Conservation (phyloP, 2,888 invertebrate genomes). For the Galerucella calmariensis region DNA sequence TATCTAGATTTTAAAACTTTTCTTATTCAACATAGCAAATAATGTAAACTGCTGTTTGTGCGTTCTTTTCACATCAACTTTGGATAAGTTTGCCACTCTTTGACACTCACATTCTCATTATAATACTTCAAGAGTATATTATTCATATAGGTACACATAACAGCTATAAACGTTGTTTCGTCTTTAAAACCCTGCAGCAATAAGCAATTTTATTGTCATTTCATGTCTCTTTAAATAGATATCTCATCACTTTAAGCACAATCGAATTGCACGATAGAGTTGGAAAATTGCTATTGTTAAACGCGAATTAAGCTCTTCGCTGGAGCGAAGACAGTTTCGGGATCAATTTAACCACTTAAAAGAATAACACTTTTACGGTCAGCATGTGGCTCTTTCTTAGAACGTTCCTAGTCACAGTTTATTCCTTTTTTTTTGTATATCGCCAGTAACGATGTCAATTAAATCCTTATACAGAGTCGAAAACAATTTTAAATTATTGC, state of each 20-base stretch:
- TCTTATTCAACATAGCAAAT: too few species aligned
- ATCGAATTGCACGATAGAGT: slow-evolving; percentile 23
- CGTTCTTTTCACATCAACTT: too few species aligned
- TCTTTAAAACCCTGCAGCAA: neutral
- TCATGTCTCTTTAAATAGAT: slow-evolving; percentile 1
- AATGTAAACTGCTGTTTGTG: too few species aligned
- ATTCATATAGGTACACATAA: too few species aligned
- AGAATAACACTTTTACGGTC: slow-evolving; percentile 36
- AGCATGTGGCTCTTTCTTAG: slow-evolving; percentile 17
- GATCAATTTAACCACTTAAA: slow-evolving; percentile 38
- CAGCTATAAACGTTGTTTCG: neutral
- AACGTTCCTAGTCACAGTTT: neutral
- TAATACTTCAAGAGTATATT: too few species aligned
- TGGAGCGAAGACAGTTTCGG: slow-evolving; percentile 14
- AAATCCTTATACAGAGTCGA: too few species aligned
- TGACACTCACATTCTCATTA: too few species aligned
- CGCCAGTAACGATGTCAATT: neutral
- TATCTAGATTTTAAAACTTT: too few species aligned
- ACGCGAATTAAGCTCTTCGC: slow-evolving; percentile 13
- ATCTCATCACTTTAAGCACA: slow-evolving; percentile 12
- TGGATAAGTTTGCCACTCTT: too few species aligned
- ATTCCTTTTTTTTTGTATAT: neutral
- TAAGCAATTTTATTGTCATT: slow-evolving; percentile 2
- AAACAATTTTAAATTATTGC: too few species aligned
- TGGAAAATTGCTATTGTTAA: slow-evolving; percentile 24